A percentile compares a stretch with the other conserved stretches of the same genome.
These are phyloP conservation scores for Apaloderma vittatum DNA, from an alignment of 2,113 vertebrate genomes.

Conservation along the genomic window DNA sequence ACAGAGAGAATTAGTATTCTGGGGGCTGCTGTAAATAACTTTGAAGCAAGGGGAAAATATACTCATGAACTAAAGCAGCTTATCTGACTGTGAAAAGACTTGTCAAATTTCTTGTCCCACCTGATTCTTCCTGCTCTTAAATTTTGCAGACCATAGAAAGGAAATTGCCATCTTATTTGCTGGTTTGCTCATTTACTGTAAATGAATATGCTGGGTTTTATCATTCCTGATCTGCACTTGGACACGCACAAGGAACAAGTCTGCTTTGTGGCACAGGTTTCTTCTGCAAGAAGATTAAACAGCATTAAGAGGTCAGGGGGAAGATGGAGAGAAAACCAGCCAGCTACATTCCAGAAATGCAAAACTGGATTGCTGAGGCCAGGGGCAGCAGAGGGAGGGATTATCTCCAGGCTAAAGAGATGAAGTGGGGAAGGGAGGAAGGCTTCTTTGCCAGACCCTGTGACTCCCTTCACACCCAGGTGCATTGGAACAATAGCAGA, in stretches of 20 bases:
- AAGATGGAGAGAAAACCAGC: constrained; percentile 41
- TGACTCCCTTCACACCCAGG: constrained; percentile 66
- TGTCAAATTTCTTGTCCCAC: background rate
- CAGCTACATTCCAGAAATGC: constrained; percentile 61
- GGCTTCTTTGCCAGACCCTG: constrained; percentile 40
- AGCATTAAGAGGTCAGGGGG: constrained; percentile 62
- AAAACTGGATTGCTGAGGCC: background rate
- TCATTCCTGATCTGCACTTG: background rate
- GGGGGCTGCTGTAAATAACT: background rate
- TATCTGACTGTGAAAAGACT: background rate
- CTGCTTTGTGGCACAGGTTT: background rate
- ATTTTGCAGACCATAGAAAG: background rate
- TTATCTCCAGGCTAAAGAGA: constrained; percentile 40
- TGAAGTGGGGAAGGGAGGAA: constrained; percentile 13
- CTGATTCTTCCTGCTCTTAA: background rate
- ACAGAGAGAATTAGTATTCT: background rate
- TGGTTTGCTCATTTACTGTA: background rate
- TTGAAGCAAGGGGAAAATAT: background rate
- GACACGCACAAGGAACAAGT: background rate
- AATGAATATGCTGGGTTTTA: background rate
- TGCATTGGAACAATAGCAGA: constrained; percentile 51
- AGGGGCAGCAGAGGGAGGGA: constrained; percentile 42
- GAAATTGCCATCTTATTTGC: background rate
- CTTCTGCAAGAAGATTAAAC: constrained; percentile 63
- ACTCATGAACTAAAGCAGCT: background rate